Base-by-base conservation (phyloP, 2,888 invertebrate species). In the Melinopterus prodromus region DNA sequence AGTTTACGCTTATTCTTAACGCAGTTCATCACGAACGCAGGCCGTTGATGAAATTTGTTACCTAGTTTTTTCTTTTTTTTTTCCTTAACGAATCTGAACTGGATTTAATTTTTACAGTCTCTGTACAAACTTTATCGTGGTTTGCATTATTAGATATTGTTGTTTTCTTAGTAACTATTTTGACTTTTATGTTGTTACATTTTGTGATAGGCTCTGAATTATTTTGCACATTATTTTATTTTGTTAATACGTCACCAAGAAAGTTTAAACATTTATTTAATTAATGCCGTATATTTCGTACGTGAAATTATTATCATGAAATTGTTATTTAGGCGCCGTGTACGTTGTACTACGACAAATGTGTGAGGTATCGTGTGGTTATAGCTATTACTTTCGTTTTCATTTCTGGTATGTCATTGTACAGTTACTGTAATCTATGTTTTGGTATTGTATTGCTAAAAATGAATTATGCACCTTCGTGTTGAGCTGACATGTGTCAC, bases 361-460 rank as follows among this genome's bases (percentile, higher is more conserved):
- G 37, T 37, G 35, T 35, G 37, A 74, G 15, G 15, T 71, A 26
- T 71, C 26, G 16, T 71, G 35, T 26, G 71, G 35, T 74, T 35
- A 74, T n/a, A 74, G 9, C 36, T 37, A 15, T 37, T 37, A 38
- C 69, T 70, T n/a, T 75, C 53, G 9, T 6, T 71, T 77, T 77
- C 36, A 16, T 16, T 16, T 53, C 71, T 53, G 71, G 36, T 69
- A 16, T 53, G 37, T 78, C 74, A n/a, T 78, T 77, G 79, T 79
- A 79, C 76, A 79, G 79, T 79, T 79, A 79, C 79, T 79, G 76
- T 79, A 79, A 76, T 79, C 35, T 75, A 77, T 76, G 79, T 77
- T 79, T 77, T 77, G 79, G 71, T 79, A 79, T 76, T 76, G 79
- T 79, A 79, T 77, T 79, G 71, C 69, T 69, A 79, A 70, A 38